Conservation (phyloP, 1,140 invertebrate genomes). For the Bombus impatiens region DNA sequence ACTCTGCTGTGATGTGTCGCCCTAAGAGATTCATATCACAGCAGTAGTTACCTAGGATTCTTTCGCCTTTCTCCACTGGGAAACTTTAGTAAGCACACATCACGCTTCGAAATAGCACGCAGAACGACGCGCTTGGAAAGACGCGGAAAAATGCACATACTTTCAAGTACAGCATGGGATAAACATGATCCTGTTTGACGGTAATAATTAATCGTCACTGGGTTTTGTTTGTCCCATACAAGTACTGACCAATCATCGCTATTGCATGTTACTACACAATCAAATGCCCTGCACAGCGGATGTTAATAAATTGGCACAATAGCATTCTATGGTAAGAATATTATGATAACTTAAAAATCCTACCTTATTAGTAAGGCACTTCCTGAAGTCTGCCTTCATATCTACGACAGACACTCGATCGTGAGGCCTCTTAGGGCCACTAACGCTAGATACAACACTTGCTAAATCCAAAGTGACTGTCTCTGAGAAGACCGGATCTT, state of each 20-base stretch:
- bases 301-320: background rate
- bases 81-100: background rate
- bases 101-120: background rate
- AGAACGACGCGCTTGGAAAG: background rate
- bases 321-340: background rate
- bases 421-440: constrained; percentile 98
- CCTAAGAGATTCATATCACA: constrained; percentile 82
- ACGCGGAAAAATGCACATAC: no score
- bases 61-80: constrained; percentile 35
- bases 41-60: constrained; percentile 82
- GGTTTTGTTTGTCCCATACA: constrained; percentile 84
- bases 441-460: constrained; percentile 96
- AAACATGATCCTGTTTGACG: constrained; percentile 82
- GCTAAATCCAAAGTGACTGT: constrained; percentile 93
- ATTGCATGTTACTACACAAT: background rate
- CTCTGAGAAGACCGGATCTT: constrained; percentile 95
- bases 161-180: constrained; percentile 76
- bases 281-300: background rate
- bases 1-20: constrained; percentile 82
- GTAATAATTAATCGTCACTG: constrained; percentile 82
- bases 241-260: constrained; percentile 69
- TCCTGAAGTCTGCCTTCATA: constrained; percentile 95
- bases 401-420: constrained; percentile 95
- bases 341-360: constrained; percentile 46
- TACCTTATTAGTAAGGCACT: constrained; percentile 95